These are phyloP conservation scores for Stegophylla sp. DNA, from an alignment of 2,888 invertebrate species.

Conservation along the genomic window DNA sequence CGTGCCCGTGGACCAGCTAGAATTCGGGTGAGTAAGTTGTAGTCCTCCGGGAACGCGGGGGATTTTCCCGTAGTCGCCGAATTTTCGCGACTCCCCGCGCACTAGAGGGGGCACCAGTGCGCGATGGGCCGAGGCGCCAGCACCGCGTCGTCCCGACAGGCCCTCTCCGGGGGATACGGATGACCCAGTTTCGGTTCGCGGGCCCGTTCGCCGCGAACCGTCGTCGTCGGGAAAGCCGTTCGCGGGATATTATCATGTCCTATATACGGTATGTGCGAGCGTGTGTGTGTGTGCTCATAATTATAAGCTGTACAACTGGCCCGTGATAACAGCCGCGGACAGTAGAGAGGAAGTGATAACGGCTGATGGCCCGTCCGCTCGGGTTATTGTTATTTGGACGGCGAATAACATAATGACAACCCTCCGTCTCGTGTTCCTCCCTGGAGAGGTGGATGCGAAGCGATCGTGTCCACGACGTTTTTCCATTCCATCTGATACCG, in stretches of 20 bases:
- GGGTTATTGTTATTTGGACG: not conserved
- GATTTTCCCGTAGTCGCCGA: no score
- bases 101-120: no score
- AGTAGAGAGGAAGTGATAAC: conserved; percentile 29
- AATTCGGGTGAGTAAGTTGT: no score
- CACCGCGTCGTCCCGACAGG: not conserved
- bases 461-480: no score
- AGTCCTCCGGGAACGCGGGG: no score
- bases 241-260: conserved; percentile 47
- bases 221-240: conserved; percentile 14
- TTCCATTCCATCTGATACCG: not conserved
- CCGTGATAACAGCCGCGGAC: conserved; percentile 35
- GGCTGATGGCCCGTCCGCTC: conserved; percentile 14
- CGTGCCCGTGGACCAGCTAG: no score
- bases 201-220: not conserved
- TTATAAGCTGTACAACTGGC: conserved; percentile 7
- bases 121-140: conserved; percentile 1
- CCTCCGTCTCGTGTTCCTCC: not conserved
- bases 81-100: no score
- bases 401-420: not conserved
- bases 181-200: conserved; percentile 33
- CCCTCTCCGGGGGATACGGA: not conserved
- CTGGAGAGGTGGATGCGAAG: no score
- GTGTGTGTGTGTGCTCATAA: not conserved
- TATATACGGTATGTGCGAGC: not conserved